Evolutionary conservation across 2,888 invertebrate genomes (phyloP).

Genomic region (Sepiola atlantica): DNA sequence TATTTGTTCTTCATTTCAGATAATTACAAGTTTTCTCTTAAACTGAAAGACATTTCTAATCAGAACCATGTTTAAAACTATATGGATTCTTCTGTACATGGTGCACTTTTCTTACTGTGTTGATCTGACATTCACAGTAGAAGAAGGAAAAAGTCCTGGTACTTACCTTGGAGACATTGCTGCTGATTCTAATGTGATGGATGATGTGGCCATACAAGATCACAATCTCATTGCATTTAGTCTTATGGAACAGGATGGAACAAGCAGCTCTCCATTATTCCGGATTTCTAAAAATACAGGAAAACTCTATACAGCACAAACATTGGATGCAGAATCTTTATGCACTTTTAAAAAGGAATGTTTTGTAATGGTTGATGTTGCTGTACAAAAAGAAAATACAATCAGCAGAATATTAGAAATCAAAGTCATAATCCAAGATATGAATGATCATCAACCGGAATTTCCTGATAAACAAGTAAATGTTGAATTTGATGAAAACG

Average conservation of each 20-base stretch:
- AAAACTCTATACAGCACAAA: background rate
- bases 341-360: background rate
- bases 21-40: no score
- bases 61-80: no score
- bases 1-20: no score
- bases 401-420: background rate
- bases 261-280: conserved; percentile 21
- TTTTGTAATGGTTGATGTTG: conserved; percentile 8
- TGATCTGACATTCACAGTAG: no score
- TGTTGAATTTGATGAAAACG: background rate
- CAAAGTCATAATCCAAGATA: background rate
- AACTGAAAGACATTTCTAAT: no score
- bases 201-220: background rate
- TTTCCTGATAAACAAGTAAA: background rate
- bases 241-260: conserved; percentile 13
- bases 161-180: background rate
- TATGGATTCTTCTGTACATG: no score
- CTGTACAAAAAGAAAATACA: background rate
- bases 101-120: no score
- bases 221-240: background rate
- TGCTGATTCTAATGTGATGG: background rate
- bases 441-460: background rate
- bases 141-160: no score
- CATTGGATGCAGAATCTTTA: background rate
- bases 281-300: background rate